These are phyloP conservation scores for Trichosurus vulpecula DNA, from an alignment of 2,797 vertebrate genomes.

Conservation along the genomic window DNA sequence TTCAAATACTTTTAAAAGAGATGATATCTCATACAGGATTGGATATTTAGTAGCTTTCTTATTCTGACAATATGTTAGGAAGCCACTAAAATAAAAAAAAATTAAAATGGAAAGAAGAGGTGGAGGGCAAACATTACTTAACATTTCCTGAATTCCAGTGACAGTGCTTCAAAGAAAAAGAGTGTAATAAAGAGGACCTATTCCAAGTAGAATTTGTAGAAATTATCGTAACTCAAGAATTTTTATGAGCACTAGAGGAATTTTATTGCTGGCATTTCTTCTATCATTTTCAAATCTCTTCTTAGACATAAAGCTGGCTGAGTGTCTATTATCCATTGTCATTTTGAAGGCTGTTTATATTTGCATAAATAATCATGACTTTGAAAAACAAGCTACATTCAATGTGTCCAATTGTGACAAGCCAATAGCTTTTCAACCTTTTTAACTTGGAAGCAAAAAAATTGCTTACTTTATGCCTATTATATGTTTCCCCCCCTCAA, in stretches of 20 bases:
- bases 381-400: slow-evolving; percentile 26
- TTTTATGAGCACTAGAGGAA: background rate
- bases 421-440: background rate
- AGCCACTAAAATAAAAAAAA: background rate
- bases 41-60: background rate
- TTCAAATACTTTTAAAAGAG: too few species aligned
- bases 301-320: background rate
- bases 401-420: background rate
- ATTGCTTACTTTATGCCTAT: background rate
- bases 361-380: slow-evolving; percentile 15
- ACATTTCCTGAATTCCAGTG: background rate
- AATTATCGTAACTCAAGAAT: slow-evolving; percentile 34
- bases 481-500: background rate
- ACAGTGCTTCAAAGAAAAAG: background rate
- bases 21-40: background rate
- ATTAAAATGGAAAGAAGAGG: background rate
- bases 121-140: background rate
- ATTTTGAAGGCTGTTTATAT: slow-evolving; percentile 19
- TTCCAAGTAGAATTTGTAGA: background rate
- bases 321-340: background rate
- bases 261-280: background rate
- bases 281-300: slow-evolving; percentile 23
- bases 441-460: slow-evolving; percentile 14
- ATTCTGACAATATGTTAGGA: background rate
- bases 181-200: slow-evolving; percentile 4